A percentile compares a stretch with the other conserved stretches of the same genome.
These are phyloP conservation scores for Neodon shergylaensis DNA, from an alignment of 2,113 vertebrate genomes.

Conservation along the genomic window DNA sequence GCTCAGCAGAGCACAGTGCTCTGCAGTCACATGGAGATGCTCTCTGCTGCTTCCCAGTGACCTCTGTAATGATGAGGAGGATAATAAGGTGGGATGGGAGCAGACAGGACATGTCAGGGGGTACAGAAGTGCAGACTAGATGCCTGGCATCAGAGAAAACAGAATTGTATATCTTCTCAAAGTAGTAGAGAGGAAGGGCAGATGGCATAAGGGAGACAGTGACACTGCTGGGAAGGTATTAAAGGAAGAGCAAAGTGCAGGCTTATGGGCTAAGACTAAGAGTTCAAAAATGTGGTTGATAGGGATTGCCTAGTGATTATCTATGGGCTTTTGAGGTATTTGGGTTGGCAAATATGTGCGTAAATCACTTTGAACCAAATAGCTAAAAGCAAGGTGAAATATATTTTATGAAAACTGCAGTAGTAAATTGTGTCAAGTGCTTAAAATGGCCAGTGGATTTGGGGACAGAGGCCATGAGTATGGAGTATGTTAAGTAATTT, in stretches of 20 bases:
- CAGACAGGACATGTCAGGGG: neutral
- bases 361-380: neutral
- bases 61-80: neutral
- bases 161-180: neutral
- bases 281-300: neutral
- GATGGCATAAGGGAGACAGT: neutral
- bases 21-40: too few species aligned
- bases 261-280: neutral
- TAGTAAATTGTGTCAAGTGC: neutral
- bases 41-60: neutral
- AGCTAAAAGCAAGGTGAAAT: neutral
- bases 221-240: neutral
- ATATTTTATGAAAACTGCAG: neutral
- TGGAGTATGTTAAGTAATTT: neutral
- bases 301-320: neutral
- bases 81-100: neutral
- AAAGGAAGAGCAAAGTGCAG: neutral
- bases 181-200: neutral
- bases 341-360: neutral
- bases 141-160: neutral
- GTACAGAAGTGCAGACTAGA: neutral
- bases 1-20: fast-evolving
- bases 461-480: neutral
- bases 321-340: neutral
- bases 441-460: constrained; percentile 1